Base-by-base conservation (phyloP, 2,888 invertebrate species). In the Tholera decimalis region DNA sequence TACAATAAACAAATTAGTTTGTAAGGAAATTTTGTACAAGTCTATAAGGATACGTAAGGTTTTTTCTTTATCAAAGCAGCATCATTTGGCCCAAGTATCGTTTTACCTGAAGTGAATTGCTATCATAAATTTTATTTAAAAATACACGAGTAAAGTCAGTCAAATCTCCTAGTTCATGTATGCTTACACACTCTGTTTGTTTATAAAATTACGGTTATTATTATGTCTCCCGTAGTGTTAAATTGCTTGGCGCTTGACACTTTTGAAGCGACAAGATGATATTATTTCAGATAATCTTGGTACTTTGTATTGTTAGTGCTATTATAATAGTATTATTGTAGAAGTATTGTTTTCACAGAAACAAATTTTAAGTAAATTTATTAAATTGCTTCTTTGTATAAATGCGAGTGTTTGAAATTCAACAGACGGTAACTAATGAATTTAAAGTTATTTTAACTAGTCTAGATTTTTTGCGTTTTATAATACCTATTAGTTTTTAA, bases 121-220 rank as follows among this genome's bases (percentile, higher is more conserved):
- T n/a, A n/a, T n/a, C n/a, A n/a, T n/a, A n/a, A n/a, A n/a, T n/a
- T n/a, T n/a, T n/a, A n/a, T n/a, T n/a, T n/a, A n/a, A n/a, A 44
- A 24, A 24, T 15, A 24, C 6, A 44, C 24, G 15, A 15, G 46
- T 2, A 1, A 55, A 60, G 47, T 11, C 58, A 30, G 26, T 3
- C 13, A 0, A 11, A 5, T 4, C 2, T 1, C 43, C 18, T 49
- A 46, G 61, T 50, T 9, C 0, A 35, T 2, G 15, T 1, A 18
- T 30, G 49, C 24, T 44, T 77, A 55, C 77, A 83, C 85, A 85
- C 70, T 85, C 86, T 86, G 84, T 65, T 85, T 79, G 58, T 26
- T 65, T 35, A 26, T 49, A 44, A 73, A 73, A 83, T 80, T 49
- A 51, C 26, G 11, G 53, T 43, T 24, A 65, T 77, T 79, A 71